phyloP scores from a whole-genome alignment of 35 echinoderm and acorn worm species.

The Patiria miniata region DNA sequence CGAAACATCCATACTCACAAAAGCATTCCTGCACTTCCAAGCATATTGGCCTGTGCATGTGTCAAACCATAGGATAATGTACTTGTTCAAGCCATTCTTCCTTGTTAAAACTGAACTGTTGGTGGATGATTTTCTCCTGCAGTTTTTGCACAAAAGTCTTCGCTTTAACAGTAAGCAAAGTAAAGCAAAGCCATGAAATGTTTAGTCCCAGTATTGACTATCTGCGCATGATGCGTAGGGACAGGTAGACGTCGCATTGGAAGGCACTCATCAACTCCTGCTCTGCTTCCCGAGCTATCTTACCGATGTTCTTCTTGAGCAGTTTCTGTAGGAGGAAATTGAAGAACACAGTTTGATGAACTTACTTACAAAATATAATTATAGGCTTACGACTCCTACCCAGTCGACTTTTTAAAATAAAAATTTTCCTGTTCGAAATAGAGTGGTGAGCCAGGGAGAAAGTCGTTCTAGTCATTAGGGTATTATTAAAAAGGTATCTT shows the following conservation, averaged over 20 bases:
- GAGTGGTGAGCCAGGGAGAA: background rate
- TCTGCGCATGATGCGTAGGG: conserved; percentile 6
- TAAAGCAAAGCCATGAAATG: too few relatives aligned
- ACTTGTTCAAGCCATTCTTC: too few relatives aligned
- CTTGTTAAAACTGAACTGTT: too few relatives aligned
- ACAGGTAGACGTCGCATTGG: conserved; percentile 34
- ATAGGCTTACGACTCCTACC: background rate
- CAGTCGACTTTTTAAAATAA: background rate
- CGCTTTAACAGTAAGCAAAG: too few relatives aligned
- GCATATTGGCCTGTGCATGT: too few relatives aligned
- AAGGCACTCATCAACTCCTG: conserved; percentile 44
- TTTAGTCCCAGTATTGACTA: too few relatives aligned
- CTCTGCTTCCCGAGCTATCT: conserved; percentile 42
- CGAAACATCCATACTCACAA: too few relatives aligned
- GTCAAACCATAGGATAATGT: too few relatives aligned
- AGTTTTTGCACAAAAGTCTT: too few relatives aligned
- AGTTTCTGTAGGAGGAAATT: conserved; percentile 17
- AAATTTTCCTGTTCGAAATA: background rate
- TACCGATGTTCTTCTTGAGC: conserved; percentile 37
- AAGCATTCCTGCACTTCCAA: too few relatives aligned
- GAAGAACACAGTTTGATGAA: background rate
- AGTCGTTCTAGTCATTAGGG: background rate
- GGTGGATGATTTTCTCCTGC: too few relatives aligned
- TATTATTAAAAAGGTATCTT: too few relatives aligned
- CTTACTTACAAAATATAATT: background rate